Evolutionary conservation across 1,140 invertebrate species (phyloP).

Genomic region (Drosophila paulistorum): DNA sequence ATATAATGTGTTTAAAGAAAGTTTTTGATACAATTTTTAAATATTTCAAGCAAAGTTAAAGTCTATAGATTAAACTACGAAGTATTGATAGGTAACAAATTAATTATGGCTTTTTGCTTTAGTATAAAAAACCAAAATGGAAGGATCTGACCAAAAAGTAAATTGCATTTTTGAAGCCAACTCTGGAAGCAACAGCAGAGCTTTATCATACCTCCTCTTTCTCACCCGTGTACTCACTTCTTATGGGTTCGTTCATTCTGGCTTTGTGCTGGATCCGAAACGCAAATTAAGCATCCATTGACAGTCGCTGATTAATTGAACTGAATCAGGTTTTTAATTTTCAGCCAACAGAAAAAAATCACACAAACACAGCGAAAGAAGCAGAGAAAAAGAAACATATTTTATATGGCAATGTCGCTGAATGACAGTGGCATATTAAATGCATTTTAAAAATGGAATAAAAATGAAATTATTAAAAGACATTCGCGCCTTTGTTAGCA

Average conservation of each 20-base stretch:
- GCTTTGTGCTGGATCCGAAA: constrained; percentile 32
- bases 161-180: constrained; percentile 2
- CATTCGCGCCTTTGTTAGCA: constrained; percentile 26
- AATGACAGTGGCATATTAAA: constrained; percentile 64
- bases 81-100: too few relatives aligned
- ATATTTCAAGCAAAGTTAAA: too few relatives aligned
- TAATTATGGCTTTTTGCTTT: neutral
- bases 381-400: constrained; percentile 42
- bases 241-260: constrained; percentile 19
- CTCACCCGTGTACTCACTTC: constrained; percentile 1
- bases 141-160: constrained; percentile 8
- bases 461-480: constrained; percentile 42
- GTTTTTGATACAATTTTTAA: neutral
- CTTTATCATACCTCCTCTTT: constrained; percentile 1
- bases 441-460: constrained; percentile 50
- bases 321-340: constrained; percentile 76
- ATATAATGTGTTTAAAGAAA: neutral
- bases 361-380: constrained; percentile 32
- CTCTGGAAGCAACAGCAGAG: constrained; percentile 50
- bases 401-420: constrained; percentile 22
- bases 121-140: neutral
- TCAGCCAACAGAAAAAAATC: constrained; percentile 42
- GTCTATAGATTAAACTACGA: too few relatives aligned
- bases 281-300: constrained; percentile 73
- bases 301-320: constrained; percentile 75